These are phyloP conservation scores for Neomonachus schauinslandi DNA, from an alignment of 2,113 vertebrate genomes.

Conservation along the genomic window DNA sequence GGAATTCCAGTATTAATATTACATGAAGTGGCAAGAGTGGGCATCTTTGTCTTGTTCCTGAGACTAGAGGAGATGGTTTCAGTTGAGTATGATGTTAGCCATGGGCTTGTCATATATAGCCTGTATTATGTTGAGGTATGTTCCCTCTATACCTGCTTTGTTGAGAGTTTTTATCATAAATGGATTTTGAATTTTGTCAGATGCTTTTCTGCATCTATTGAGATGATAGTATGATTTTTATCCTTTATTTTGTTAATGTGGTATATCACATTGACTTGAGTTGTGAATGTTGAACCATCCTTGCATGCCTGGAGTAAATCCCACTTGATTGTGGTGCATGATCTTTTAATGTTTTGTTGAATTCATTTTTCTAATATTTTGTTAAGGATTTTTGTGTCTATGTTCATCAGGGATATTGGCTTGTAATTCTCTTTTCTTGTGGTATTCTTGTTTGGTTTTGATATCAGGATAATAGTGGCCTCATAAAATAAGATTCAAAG, in stretches of 20 bases:
- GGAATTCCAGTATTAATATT: background rate
- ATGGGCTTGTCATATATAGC: background rate
- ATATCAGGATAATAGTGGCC: background rate
- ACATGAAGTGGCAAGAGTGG: background rate
- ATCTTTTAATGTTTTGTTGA: background rate
- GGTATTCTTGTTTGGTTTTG: background rate
- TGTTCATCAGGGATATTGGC: background rate
- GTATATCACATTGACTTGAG: background rate
- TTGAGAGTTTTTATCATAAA: background rate
- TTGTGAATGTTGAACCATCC: background rate
- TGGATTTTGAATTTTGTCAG: background rate
- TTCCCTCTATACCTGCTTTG: background rate
- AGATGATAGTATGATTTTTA: background rate
- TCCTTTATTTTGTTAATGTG: background rate
- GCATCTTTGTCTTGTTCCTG: background rate
- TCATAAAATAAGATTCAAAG: background rate
- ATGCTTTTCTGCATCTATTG: background rate
- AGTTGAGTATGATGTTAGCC: background rate
- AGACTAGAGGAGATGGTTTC: background rate
- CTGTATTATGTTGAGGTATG: background rate
- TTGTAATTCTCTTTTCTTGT: background rate
- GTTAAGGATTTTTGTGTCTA: background rate
- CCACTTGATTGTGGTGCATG: background rate
- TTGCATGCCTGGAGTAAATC: background rate
- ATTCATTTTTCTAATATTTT: background rate